These are phyloP conservation scores for Venustaconcha ellipsiformis DNA, from an alignment of 1,140 invertebrate genomes.

Conservation along the genomic window DNA sequence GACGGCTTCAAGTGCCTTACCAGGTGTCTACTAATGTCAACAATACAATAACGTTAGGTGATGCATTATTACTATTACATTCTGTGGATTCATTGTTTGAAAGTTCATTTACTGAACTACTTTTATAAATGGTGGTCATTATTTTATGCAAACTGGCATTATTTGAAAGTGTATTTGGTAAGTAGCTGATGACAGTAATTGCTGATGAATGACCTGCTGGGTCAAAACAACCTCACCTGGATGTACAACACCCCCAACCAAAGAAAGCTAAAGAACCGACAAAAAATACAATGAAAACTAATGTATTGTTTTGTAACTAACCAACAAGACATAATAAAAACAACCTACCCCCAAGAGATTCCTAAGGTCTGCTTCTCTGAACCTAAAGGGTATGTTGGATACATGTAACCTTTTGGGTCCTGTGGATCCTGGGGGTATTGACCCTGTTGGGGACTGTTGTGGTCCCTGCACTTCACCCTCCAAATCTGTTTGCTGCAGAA, in stretches of 20 bases:
- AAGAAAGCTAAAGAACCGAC: neutral
- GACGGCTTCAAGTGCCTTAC: too few species aligned
- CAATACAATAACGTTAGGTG: too few species aligned
- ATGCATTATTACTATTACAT: too few species aligned
- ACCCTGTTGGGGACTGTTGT: conserved; percentile 31
- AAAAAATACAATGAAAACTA: neutral
- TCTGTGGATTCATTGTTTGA: too few species aligned
- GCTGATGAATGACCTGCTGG: neutral
- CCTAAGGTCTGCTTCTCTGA: conserved; percentile 96
- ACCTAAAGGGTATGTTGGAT: conserved; percentile 99
- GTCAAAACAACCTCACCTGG: neutral
- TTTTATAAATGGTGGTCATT: too few species aligned
- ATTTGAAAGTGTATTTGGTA: too few species aligned
- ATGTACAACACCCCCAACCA: neutral
- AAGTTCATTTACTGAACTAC: too few species aligned
- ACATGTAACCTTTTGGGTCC: conserved; percentile 75
- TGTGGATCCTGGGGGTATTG: conserved; percentile 74
- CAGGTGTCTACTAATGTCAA: too few species aligned
- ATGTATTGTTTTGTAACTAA: neutral
- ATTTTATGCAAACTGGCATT: too few species aligned
- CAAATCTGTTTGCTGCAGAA: conserved; percentile 71
- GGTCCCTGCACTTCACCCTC: conserved; percentile 49
- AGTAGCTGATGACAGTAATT: too few species aligned
- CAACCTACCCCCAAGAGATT: conserved; percentile 96
- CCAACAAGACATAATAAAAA: neutral